Evolutionary conservation across 2,888 invertebrate genomes (phyloP).

Genomic region (Drosophila merina): DNA sequence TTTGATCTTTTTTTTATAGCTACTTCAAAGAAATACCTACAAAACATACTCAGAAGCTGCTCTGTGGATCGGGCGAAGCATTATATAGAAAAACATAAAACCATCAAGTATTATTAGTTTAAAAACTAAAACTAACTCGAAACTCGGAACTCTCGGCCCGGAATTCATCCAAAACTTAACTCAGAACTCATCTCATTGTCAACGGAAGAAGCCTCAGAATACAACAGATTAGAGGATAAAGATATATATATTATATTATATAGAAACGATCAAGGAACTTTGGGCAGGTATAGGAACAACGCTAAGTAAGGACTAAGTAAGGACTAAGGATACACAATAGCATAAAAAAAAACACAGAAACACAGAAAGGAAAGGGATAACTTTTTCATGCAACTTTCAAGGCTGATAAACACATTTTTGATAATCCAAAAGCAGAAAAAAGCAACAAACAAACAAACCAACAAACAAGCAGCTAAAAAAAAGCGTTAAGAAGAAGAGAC

Average conservation of each 20-base stretch:
- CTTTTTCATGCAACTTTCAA: slow-evolving; percentile 74
- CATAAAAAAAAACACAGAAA: slow-evolving; percentile 18
- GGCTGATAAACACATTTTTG: slow-evolving; percentile 70
- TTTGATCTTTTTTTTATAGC: slow-evolving; percentile 23
- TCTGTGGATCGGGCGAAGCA: slow-evolving; percentile 44
- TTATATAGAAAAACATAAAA: slow-evolving; percentile 23
- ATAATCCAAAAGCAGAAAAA: slow-evolving; percentile 53
- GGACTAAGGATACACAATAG: slow-evolving; percentile 51
- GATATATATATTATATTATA: slow-evolving; percentile 26
- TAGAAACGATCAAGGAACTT: slow-evolving; percentile 41
- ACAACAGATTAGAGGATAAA: slow-evolving; percentile 16
- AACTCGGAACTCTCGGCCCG: slow-evolving; percentile 24
- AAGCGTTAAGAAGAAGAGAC: slow-evolving; percentile 80
- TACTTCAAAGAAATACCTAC: slow-evolving; percentile 53
- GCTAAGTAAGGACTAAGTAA: slow-evolving; percentile 63
- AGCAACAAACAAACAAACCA: slow-evolving; percentile 27
- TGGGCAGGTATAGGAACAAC: slow-evolving; percentile 80
- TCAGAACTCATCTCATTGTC: slow-evolving; percentile 38
- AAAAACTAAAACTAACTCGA: slow-evolving; percentile 39
- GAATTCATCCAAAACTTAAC: slow-evolving; percentile 13
- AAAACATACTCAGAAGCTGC: slow-evolving; percentile 56
- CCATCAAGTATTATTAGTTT: slow-evolving; percentile 68
- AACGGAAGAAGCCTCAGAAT: slow-evolving; percentile 39
- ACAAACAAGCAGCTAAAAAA: slow-evolving; percentile 52
- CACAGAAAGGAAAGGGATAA: slow-evolving; percentile 43